Evolutionary conservation across 2,888 invertebrate species (phyloP).

Genomic region (Pomacea canaliculata): DNA sequence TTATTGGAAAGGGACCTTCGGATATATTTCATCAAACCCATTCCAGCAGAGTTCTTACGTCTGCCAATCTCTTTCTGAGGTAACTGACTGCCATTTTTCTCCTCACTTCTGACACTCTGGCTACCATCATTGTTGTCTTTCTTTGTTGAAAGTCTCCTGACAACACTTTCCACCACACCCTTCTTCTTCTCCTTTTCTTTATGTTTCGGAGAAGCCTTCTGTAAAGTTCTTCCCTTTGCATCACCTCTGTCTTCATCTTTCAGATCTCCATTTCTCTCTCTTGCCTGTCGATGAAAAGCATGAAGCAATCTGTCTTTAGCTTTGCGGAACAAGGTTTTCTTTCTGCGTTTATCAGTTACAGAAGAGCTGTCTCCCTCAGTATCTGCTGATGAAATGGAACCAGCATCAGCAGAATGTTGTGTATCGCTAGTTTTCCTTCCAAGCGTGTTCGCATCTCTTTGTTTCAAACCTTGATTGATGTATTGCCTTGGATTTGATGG

Average conservation of each 20-base stretch:
- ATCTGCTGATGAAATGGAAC: slow-evolving; percentile 29
- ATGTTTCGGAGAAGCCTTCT: no score
- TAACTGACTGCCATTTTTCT: not conserved
- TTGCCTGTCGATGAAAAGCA: slow-evolving; percentile 38
- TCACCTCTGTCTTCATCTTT: slow-evolving; percentile 10
- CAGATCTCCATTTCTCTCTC: slow-evolving; percentile 17
- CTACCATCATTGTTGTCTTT: no score
- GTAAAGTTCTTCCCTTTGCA: no score
- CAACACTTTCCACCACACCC: no score
- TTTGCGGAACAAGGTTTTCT: slow-evolving; percentile 53
- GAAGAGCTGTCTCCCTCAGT: slow-evolving; percentile 27
- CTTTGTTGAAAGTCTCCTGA: no score
- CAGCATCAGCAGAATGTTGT: not conserved
- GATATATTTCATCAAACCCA: not conserved
- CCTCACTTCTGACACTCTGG: no score
- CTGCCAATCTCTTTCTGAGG: not conserved
- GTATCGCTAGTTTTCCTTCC: not conserved
- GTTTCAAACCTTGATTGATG: slow-evolving; percentile 3
- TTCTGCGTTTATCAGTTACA: slow-evolving; percentile 37
- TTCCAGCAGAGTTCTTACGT: not conserved
- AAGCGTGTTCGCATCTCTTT: slow-evolving; percentile 1
- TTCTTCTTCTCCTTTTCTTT: no score
- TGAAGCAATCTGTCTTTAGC: slow-evolving; percentile 47
- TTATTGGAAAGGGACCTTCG: slow-evolving; percentile 10
- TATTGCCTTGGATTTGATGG: slow-evolving; percentile 6